phyloP scores from a whole-genome alignment of 2,888 invertebrate species.

The Asteroscopus sphinx region DNA sequence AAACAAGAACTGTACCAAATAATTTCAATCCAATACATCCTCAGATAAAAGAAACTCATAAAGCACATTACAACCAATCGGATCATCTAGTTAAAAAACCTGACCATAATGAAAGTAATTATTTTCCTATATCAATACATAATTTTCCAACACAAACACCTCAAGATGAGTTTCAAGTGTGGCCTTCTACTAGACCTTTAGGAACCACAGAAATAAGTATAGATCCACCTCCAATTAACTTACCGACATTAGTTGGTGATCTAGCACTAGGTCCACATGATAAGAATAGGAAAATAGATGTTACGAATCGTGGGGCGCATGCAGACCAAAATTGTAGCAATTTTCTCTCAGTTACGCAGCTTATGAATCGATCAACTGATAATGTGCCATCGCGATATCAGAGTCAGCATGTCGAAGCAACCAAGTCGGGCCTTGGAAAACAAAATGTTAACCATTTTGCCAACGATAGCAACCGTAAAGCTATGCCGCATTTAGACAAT shows the following conservation, averaged over 20 bases:
- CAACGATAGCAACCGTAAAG: slow-evolving; percentile 76
- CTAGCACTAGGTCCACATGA: slow-evolving; percentile 85
- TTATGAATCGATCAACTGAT: slow-evolving; percentile 85
- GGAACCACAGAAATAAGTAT: slow-evolving; percentile 87
- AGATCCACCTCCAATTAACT: slow-evolving; percentile 85
- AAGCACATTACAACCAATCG: slow-evolving; percentile 71
- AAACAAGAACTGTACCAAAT: slow-evolving; percentile 81
- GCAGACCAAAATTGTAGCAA: slow-evolving; percentile 83
- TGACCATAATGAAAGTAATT: slow-evolving; percentile 78
- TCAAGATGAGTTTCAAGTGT: slow-evolving; percentile 83
- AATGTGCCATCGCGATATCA: slow-evolving; percentile 78
- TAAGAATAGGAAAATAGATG: slow-evolving; percentile 79
- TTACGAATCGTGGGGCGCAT: slow-evolving; percentile 69
- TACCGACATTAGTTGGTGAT: slow-evolving; percentile 85
- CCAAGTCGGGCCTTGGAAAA: slow-evolving; percentile 72
- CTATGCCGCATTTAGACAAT: slow-evolving; percentile 72
- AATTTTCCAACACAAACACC: slow-evolving; percentile 77
- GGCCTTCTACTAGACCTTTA: slow-evolving; percentile 82
- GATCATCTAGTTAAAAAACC: slow-evolving; percentile 75
- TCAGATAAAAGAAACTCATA: slow-evolving; percentile 75
- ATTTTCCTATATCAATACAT: slow-evolving; percentile 84
- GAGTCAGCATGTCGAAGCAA: slow-evolving; percentile 68
- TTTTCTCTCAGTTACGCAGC: slow-evolving; percentile 85
- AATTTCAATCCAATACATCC: slow-evolving; percentile 68
- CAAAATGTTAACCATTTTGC: slow-evolving; percentile 72